These are phyloP conservation scores for Hyposoter didymator DNA, from an alignment of 2,888 invertebrate species.

Conservation along the genomic window DNA sequence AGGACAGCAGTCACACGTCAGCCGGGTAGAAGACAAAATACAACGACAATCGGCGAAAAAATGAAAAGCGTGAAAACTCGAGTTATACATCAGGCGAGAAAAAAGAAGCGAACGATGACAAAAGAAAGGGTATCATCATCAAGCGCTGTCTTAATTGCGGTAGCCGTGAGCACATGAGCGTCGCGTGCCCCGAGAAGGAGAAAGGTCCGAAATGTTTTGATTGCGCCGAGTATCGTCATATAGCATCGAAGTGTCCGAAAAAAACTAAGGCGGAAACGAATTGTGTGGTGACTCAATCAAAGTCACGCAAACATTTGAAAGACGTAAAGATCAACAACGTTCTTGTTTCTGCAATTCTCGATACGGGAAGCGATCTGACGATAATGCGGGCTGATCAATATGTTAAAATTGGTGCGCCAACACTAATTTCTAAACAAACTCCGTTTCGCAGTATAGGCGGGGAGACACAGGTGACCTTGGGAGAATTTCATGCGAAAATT, in stretches of 20 bases:
- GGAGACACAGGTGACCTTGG: neutral
- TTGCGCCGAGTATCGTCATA: neutral
- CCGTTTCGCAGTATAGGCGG: slow-evolving; percentile 8
- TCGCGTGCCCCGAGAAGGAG: neutral
- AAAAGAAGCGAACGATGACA: neutral
- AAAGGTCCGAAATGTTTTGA: slow-evolving; percentile 20
- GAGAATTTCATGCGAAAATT: neutral
- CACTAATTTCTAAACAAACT: slow-evolving; percentile 1
- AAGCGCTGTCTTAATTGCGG: neutral
- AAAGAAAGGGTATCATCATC: neutral
- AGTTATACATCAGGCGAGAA: neutral
- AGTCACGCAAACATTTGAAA: slow-evolving; percentile 25
- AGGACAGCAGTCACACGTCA: neutral
- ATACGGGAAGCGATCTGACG: slow-evolving; percentile 29
- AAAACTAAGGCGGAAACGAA: slow-evolving; percentile 6
- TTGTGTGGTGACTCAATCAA: neutral
- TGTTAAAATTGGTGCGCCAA: slow-evolving; percentile 24
- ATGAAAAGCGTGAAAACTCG: neutral
- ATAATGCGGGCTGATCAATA: slow-evolving; percentile 28
- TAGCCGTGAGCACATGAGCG: neutral
- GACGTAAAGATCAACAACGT: slow-evolving; percentile 23
- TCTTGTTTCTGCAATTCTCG: slow-evolving; percentile 23
- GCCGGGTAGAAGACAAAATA: neutral
- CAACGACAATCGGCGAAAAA: neutral
- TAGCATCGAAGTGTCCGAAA: slow-evolving; percentile 4